Conservation (phyloP, 2,888 invertebrate species). For the Hofmannophila pseudospretella region DNA sequence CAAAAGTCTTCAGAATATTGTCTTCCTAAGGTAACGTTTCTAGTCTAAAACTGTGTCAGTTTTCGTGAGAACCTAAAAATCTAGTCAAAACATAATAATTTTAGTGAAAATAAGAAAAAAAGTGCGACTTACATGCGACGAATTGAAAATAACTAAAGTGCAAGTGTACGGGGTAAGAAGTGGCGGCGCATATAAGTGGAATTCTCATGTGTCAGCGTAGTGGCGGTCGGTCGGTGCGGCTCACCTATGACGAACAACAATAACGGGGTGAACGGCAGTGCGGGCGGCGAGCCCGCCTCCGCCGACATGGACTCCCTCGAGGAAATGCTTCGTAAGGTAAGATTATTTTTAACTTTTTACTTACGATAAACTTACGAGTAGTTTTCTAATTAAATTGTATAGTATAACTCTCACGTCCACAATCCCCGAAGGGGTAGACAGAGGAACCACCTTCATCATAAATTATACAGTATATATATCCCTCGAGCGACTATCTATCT, state of each 20-base stretch:
- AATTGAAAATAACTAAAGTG: conserved; percentile 6
- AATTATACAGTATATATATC: too few relatives aligned
- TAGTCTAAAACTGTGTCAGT: conserved; percentile 21
- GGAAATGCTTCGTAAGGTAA: conserved; percentile 88
- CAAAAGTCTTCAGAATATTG: conserved; percentile 2
- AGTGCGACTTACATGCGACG: conserved; percentile 12
- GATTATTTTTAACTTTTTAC: too few relatives aligned
- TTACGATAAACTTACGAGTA: too few relatives aligned
- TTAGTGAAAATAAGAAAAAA: neutral
- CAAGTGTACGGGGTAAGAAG: conserved; percentile 8
- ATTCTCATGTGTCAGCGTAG: conserved; percentile 29
- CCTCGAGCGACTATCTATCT: too few relatives aligned
- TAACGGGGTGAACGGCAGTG: conserved; percentile 77
- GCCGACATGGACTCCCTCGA: conserved; percentile 87
- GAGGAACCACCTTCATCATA: too few relatives aligned
- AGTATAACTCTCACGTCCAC: too few relatives aligned
- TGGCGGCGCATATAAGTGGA: conserved; percentile 26
- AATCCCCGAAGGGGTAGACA: too few relatives aligned
- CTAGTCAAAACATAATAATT: conserved; percentile 3
- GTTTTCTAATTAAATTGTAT: too few relatives aligned
- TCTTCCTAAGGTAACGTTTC: conserved; percentile 34
- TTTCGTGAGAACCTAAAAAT: neutral
- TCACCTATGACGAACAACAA: conserved; percentile 81
- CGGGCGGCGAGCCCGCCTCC: conserved; percentile 79
- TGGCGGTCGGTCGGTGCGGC: conserved; percentile 43